Percentiles rank a stretch among this genome's conserved stretches.
Evolutionary conservation across 2,113 vertebrate genomes (phyloP).

Genomic region (Nesogale talazaci): DNA sequence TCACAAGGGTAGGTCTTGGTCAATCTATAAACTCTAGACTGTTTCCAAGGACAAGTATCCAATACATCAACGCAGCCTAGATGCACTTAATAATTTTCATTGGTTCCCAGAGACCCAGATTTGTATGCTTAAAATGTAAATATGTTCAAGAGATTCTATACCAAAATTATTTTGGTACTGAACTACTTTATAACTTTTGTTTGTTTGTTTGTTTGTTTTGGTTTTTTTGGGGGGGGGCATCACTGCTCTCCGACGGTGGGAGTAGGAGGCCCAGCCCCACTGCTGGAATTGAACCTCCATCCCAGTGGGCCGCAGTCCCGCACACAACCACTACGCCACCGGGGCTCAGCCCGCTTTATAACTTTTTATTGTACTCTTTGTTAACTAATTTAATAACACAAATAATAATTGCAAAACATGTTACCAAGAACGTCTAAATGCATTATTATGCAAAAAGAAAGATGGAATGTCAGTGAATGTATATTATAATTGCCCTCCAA

Average conservation of each 20-base stretch:
- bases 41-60: background rate
- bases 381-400: background rate
- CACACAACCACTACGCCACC: too few relatives aligned
- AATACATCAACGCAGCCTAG: background rate
- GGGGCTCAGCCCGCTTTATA: too few relatives aligned
- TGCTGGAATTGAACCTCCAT: too few relatives aligned
- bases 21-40: background rate
- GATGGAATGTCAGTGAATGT: background rate
- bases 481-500: background rate
- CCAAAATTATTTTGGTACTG: background rate
- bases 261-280: too few relatives aligned
- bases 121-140: background rate
- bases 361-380: background rate
- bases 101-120: constrained; percentile 14
- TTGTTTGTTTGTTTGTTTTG: too few relatives aligned
- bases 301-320: too few relatives aligned
- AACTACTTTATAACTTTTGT: background rate
- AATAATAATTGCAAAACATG: background rate
- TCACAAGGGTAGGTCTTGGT: constrained; percentile 88
- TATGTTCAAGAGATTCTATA: background rate
- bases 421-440: background rate
- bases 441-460: background rate
- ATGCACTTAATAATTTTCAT: background rate
- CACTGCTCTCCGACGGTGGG: too few relatives aligned
- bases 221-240: too few relatives aligned